Evolutionary conservation across 1,140 invertebrate genomes (phyloP).

Genomic region (Apis florea): DNA sequence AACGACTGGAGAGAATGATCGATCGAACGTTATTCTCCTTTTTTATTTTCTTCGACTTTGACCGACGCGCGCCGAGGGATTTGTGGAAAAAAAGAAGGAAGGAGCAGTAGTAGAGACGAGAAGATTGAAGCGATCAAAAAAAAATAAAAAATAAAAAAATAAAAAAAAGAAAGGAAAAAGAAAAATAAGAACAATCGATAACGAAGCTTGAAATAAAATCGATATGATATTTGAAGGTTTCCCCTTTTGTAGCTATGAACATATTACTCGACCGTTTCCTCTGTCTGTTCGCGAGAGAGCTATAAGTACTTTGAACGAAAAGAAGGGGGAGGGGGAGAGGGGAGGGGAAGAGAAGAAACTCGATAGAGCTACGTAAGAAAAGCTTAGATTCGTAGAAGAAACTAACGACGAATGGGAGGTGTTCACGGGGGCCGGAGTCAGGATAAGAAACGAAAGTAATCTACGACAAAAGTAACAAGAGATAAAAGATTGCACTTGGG

Average conservation of each 20-base stretch:
- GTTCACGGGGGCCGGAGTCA: background rate
- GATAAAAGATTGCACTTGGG: constrained; percentile 38
- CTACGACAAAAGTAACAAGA: constrained; percentile 37
- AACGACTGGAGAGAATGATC: constrained; percentile 6
- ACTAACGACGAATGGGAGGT: constrained; percentile 42
- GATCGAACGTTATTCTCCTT: background rate
- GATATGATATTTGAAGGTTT: background rate
- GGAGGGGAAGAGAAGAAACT: background rate
- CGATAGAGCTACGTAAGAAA: background rate
- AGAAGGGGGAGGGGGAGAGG: background rate
- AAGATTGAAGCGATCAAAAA: background rate
- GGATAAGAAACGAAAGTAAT: constrained; percentile 18
- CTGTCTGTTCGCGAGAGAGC: background rate
- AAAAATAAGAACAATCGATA: background rate
- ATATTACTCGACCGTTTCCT: background rate
- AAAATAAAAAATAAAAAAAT: too few species aligned
- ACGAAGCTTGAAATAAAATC: background rate
- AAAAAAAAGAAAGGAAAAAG: background rate
- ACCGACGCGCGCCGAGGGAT: background rate
- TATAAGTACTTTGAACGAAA: constrained; percentile 36
- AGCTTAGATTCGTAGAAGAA: constrained; percentile 8
- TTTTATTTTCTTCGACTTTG: background rate
- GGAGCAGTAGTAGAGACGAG: too few species aligned
- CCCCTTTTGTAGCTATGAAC: background rate
- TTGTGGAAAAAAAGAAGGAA: background rate